These are phyloP conservation scores for Trichomycterus rosablanca DNA, from an alignment of 2,113 vertebrate genomes.

Conservation along the genomic window DNA sequence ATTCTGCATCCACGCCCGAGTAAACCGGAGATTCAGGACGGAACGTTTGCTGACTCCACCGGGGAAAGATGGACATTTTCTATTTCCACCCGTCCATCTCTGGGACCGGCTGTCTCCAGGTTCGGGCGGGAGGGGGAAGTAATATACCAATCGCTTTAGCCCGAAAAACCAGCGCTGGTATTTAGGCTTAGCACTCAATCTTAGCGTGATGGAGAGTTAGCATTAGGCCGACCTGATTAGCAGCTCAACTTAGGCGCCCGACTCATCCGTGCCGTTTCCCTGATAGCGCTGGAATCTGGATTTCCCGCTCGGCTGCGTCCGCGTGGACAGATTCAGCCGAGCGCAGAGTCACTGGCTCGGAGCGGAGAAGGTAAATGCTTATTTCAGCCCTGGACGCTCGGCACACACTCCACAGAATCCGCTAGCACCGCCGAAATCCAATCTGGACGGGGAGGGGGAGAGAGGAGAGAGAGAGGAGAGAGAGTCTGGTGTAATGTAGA, in stretches of 20 bases:
- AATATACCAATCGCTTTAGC: slow-evolving; percentile 70
- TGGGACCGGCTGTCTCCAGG: slow-evolving; percentile 54
- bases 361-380: slow-evolving; percentile 70
- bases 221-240: slow-evolving; percentile 67
- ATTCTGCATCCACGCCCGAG: slow-evolving; percentile 34
- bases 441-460: slow-evolving; percentile 19
- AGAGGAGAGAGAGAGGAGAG: slow-evolving; percentile 25
- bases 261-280: slow-evolving; percentile 71
- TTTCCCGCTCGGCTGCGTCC: slow-evolving; percentile 71
- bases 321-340: slow-evolving; percentile 70
- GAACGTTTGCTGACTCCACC: slow-evolving; percentile 46
- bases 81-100: slow-evolving; percentile 20
- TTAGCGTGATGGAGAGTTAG: slow-evolving; percentile 63
- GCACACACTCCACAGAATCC: slow-evolving; percentile 45
- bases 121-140: slow-evolving; percentile 58
- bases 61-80: slow-evolving; percentile 22
- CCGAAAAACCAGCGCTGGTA: slow-evolving; percentile 61
- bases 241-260: slow-evolving; percentile 63
- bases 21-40: slow-evolving; percentile 22
- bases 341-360: slow-evolving; percentile 61
- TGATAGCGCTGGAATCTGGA: slow-evolving; percentile 75
- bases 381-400: slow-evolving; percentile 30
- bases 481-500: slow-evolving; percentile 30
- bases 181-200: slow-evolving; percentile 72
- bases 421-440: slow-evolving; percentile 42